Conservation (phyloP, 2,797 vertebrate species). For the Sebastes vulpes region DNA sequence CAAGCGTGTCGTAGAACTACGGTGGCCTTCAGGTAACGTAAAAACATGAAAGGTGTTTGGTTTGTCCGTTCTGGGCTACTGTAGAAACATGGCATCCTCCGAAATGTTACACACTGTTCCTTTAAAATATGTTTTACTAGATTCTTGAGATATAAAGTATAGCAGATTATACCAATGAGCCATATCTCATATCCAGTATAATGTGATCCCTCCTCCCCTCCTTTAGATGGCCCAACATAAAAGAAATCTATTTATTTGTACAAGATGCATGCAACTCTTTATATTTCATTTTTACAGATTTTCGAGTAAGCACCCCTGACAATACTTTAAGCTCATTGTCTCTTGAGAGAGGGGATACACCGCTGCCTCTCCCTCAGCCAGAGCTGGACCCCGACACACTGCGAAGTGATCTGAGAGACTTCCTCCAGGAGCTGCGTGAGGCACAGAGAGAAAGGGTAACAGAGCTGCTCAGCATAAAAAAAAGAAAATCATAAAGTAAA, state of each 20-base stretch:
- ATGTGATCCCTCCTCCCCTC: neutral
- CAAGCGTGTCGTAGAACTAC: too few relatives aligned
- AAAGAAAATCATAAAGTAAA: neutral
- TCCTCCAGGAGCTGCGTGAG: conserved; percentile 91
- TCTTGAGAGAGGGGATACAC: conserved; percentile 81
- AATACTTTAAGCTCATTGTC: conserved; percentile 76
- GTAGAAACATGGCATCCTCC: too few relatives aligned
- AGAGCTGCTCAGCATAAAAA: too few relatives aligned
- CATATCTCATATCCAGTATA: neutral
- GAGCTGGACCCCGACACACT: conserved; percentile 90
- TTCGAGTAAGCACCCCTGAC: conserved; percentile 82
- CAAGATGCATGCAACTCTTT: neutral
- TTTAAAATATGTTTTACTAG: neutral
- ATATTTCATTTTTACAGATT: conserved; percentile 60
- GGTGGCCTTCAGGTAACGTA: too few relatives aligned
- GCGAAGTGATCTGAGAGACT: conserved; percentile 88
- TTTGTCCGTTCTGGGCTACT: too few relatives aligned
- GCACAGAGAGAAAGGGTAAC: conserved; percentile 90
- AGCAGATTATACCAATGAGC: neutral
- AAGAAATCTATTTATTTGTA: neutral
- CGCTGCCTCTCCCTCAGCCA: conserved; percentile 66
- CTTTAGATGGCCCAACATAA: neutral
- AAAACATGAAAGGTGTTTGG: too few relatives aligned
- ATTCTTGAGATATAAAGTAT: neutral
- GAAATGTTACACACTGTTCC: too few relatives aligned